phyloP scores from a whole-genome alignment of 2,113 vertebrate species.

The Bubo scandiacus region DNA sequence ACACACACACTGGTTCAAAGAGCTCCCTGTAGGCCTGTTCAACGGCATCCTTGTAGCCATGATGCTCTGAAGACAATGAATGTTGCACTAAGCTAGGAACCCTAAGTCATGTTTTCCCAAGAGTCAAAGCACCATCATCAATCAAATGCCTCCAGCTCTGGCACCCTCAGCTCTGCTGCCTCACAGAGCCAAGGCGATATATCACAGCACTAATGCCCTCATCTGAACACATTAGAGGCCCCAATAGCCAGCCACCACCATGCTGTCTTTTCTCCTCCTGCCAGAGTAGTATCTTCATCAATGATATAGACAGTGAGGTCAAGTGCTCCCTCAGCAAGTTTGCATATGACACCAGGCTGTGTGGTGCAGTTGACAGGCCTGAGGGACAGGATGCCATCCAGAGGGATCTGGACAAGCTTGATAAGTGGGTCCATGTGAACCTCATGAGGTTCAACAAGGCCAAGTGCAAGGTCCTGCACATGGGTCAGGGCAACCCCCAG shows the following conservation, averaged over 20 bases:
- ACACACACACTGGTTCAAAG: neutral
- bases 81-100: neutral
- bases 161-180: neutral
- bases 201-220: neutral
- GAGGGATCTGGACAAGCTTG: neutral
- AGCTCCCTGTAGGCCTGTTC: neutral
- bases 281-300: neutral
- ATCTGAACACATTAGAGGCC: neutral
- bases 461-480: neutral
- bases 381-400: neutral
- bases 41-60: neutral
- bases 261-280: neutral
- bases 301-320: neutral
- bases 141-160: neutral
- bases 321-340: neutral
- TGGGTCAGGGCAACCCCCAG: neutral
- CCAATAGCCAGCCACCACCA: accelerated
- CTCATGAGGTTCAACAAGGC: neutral
- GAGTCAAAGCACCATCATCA: neutral
- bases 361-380: neutral
- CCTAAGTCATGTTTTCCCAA: neutral
- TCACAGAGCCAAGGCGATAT: neutral
- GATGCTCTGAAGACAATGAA: neutral
- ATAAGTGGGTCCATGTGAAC: neutral
- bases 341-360: neutral